Conservation (phyloP, 1,140 invertebrate species). For the Apis florea region DNA sequence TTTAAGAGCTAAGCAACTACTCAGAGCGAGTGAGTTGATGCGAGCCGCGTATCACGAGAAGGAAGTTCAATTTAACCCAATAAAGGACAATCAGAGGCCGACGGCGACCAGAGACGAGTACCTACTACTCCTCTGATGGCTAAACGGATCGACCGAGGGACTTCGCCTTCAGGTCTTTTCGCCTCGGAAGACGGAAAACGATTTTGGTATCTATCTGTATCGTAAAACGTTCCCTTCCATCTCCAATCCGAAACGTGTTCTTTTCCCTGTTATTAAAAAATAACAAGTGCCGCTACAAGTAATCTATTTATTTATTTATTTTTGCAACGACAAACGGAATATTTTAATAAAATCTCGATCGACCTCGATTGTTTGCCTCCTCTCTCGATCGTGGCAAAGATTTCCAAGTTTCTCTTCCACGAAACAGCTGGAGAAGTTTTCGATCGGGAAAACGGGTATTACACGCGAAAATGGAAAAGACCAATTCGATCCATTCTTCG, state of each 20-base stretch:
- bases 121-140: constrained; percentile 74
- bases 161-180: constrained; percentile 67
- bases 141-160: constrained; percentile 71
- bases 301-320: too few species aligned
- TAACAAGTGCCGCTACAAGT: too few species aligned
- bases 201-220: neutral
- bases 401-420: neutral
- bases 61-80: constrained; percentile 82
- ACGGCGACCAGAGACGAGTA: constrained; percentile 78
- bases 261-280: too few species aligned
- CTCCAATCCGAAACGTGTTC: too few species aligned
- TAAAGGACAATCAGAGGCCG: constrained; percentile 81
- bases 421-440: constrained; percentile 21
- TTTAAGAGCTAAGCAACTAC: constrained; percentile 78
- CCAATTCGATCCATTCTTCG: constrained; percentile 70
- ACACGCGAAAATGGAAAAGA: constrained; percentile 66
- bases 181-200: constrained; percentile 62
- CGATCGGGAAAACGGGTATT: constrained; percentile 46
- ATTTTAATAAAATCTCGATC: neutral
- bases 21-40: constrained; percentile 79
- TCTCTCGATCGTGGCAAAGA: neutral
- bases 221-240: too few species aligned
- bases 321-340: too few species aligned
- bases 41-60: constrained; percentile 80
- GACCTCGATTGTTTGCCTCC: neutral